Conservation (phyloP, 2,888 invertebrate genomes). For the Leptopterna dolabrata region DNA sequence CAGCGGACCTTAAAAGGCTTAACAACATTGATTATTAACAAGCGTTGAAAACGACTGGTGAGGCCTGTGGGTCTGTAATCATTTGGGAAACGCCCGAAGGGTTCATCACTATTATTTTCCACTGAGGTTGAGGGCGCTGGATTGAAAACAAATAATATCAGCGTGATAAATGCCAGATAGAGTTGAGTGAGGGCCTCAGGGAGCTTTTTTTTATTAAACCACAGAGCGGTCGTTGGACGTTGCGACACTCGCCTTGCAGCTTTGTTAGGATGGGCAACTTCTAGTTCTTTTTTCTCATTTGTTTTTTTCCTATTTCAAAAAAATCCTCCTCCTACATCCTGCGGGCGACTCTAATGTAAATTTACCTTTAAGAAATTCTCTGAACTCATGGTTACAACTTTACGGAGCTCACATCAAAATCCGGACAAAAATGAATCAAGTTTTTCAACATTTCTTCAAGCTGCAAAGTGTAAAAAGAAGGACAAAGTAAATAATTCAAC, state of each 20-base stretch:
- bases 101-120: background rate
- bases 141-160: background rate
- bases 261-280: background rate
- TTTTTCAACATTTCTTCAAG: too few relatives aligned
- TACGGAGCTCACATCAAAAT: too few relatives aligned
- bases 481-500: too few relatives aligned
- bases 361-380: too few relatives aligned
- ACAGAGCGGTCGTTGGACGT: background rate
- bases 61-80: background rate
- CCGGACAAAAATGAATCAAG: too few relatives aligned
- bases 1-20: too few relatives aligned
- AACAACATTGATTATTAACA: background rate
- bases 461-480: too few relatives aligned
- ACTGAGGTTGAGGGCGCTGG: background rate
- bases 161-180: background rate
- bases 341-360: too few relatives aligned
- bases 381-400: too few relatives aligned
- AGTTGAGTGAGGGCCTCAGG: background rate
- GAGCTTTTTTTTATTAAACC: background rate
- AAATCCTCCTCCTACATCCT: too few relatives aligned
- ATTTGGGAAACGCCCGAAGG: background rate
- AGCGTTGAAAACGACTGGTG: background rate
- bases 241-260: background rate
- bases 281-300: background rate
- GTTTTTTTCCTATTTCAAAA: too few relatives aligned